Base-by-base conservation (phyloP, 2,797 vertebrate genomes). In the Arnoldichthys spilopterus region DNA sequence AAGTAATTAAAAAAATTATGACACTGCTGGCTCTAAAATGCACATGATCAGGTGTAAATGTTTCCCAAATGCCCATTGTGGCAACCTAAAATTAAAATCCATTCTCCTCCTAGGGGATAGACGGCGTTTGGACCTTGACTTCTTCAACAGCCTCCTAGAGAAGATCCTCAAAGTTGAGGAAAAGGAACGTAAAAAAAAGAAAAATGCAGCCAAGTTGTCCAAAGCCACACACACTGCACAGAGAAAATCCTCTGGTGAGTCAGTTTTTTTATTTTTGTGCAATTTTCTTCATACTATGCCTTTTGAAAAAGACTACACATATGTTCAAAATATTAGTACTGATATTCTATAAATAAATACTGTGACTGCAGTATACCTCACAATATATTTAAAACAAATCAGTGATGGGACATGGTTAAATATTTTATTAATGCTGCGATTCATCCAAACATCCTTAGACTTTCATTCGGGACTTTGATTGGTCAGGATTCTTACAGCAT, bases 81-180 rank as follows among this genome's bases (percentile, higher is more conserved):
- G n/a, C n/a, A n/a, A n/a, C n/a, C n/a, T n/a, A n/a, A n/a, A n/a
- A n/a, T n/a, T n/a, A n/a, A n/a, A n/a, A n/a, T n/a, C n/a, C n/a
- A n/a, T n/a, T 30, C 49, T n/a, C 22, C 13, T 16, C 16, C 24
- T 74, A 99, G 97, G 90, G 90, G 96, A 99, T 85, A 96, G 95
- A 83, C 92, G 92, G 1, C 95, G 94, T 69, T 93, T 99, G 92
- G 97, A 99, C 88, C 94, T 98, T 26, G 94, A 96, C 78, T 97
- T 96, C 90, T 99, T 99, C 90, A 93, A 94, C 28, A 94, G 93
- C 73, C 91, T 98, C 64, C 95, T 99, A 64, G 94, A 95, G 77
- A 96, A 95, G 85, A 94, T 97, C 78, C 85, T 97, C 74, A 95
- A 94, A 84, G 91, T 94, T 76, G 95, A 96, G 81, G 90, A 93